Evolutionary conservation across 2,888 invertebrate genomes (phyloP), one percentile per base, ranked within the genome.

Genomic region (Hemistola chrysoprasaria): DNA sequence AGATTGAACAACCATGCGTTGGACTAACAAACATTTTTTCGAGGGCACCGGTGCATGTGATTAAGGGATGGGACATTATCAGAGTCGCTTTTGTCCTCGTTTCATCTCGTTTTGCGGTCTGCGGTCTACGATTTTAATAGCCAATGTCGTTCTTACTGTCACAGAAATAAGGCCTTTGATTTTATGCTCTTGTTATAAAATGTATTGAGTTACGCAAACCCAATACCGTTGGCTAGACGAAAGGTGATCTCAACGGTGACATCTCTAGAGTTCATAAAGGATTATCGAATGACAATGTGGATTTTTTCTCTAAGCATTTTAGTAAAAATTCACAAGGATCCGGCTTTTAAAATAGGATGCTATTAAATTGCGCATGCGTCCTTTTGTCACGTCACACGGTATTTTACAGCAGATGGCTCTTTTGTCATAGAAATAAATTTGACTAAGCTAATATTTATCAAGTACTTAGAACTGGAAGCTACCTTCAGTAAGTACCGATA

Each of bases 171-270:
- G 69, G 65, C 52, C 38, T 16, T 30, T 23, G 22, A 20, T 28
- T 6, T 36, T 26, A n/a, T 22, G 27, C 23, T 22, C 24, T n/a
- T 22, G 43, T 60, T 66, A 63, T 65, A 75, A 71, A 29, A 71
- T 76, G 82, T 87, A 87, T 88, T 80, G 76, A 78, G 78, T 88
- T 88, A 88, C 86, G 87, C 85, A 87, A 86, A 85, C 82, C 71
- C 70, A 77, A 81, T 81, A 84, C 81, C 77, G 78, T 82, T 82
- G 79, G 65, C 71, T 80, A 72, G 78, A 70, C 68, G 87, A 86
- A 88, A 88, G 82, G 78, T 84, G 87, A 88, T 87, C 83, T 84
- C 74, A 72, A 65, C 72, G 67, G 80, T 88, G 88, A 88, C 88
- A 88, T 88, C 82, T 83, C 79, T 67, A 68, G 71, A 71, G 78